phyloP scores from a whole-genome alignment of 2,797 vertebrate species.

The Diceros bicornis region DNA sequence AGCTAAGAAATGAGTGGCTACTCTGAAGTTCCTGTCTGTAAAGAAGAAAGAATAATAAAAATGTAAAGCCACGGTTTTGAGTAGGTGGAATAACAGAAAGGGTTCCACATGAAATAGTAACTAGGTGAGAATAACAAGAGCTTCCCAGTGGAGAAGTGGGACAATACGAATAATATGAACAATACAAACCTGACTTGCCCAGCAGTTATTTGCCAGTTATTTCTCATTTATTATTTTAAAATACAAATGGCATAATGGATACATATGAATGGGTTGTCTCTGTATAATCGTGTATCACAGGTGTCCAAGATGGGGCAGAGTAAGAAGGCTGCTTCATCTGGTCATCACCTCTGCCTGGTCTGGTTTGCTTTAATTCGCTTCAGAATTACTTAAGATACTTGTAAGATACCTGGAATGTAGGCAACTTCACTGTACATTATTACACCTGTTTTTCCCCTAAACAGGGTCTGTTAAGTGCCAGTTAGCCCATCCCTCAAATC shows the following conservation, averaged over 20 bases:
- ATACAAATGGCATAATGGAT: background rate
- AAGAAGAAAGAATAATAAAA: slow-evolving; percentile 20
- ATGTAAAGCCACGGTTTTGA: background rate
- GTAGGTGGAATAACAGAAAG: slow-evolving; percentile 25
- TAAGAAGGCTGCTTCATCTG: slow-evolving; percentile 78
- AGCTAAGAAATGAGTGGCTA: slow-evolving; percentile 11
- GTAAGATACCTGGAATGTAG: slow-evolving; percentile 61
- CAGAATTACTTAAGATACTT: slow-evolving; percentile 58
- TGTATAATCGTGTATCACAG: slow-evolving; percentile 75
- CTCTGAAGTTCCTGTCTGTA: background rate
- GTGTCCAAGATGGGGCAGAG: slow-evolving; percentile 75
- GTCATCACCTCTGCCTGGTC: slow-evolving; percentile 68
- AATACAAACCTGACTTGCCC: background rate
- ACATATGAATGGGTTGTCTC: slow-evolving; percentile 56
- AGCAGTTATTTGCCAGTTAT: background rate
- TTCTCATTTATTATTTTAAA: slow-evolving; percentile 58
- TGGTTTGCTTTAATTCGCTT: slow-evolving; percentile 82
- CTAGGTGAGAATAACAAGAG: background rate
- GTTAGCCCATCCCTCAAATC: slow-evolving; percentile 77
- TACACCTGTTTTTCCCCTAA: slow-evolving; percentile 62
- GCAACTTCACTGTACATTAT: slow-evolving; percentile 78
- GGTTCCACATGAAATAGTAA: background rate
- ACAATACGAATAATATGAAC: background rate
- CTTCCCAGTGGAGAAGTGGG: background rate
- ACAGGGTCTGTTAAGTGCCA: slow-evolving; percentile 73